Percentiles rank a stretch among this genome's conserved stretches.
phyloP scores from a whole-genome alignment of 2,888 invertebrate species.

The Lepas anatifera region DNA sequence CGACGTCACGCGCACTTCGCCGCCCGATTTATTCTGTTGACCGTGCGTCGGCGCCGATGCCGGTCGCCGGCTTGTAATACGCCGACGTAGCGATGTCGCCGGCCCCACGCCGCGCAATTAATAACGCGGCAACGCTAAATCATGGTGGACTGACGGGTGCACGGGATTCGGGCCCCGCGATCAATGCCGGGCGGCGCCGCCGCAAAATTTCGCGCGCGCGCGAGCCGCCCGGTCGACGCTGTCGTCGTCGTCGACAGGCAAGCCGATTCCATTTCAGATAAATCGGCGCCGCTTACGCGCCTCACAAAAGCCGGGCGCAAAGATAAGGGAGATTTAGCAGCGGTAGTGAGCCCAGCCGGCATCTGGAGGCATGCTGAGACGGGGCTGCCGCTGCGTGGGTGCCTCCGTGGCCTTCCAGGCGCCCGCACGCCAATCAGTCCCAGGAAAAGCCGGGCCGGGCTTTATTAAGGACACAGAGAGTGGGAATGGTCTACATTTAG shows the following conservation, averaged over 20 bases:
- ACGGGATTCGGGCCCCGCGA: not conserved
- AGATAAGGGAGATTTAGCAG: slow-evolving; percentile 5
- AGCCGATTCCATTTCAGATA: slow-evolving; percentile 12
- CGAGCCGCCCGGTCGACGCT: not conserved
- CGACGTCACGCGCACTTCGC: not conserved
- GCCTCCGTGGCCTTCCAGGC: too few species aligned
- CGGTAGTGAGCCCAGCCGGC: not conserved
- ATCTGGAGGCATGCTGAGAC: not conserved
- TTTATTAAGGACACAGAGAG: too few species aligned
- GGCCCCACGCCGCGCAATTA: not conserved
- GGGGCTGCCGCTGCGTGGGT: not conserved
- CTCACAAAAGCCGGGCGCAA: not conserved
- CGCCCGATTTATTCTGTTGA: too few species aligned
- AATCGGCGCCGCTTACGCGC: slow-evolving; percentile 9
- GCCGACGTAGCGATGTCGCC: not conserved
- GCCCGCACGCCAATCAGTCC: too few species aligned
- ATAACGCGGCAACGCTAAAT: not conserved
- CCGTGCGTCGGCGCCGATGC: too few species aligned
- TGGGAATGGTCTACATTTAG: too few species aligned
- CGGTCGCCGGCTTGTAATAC: too few species aligned
- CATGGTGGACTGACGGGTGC: not conserved
- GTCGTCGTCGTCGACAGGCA: not conserved
- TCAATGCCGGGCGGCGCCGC: not conserved
- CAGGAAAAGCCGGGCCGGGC: too few species aligned
- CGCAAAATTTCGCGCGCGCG: not conserved